phyloP scores from a whole-genome alignment of 2,113 vertebrate species.

The Antechinus stuartii region DNA sequence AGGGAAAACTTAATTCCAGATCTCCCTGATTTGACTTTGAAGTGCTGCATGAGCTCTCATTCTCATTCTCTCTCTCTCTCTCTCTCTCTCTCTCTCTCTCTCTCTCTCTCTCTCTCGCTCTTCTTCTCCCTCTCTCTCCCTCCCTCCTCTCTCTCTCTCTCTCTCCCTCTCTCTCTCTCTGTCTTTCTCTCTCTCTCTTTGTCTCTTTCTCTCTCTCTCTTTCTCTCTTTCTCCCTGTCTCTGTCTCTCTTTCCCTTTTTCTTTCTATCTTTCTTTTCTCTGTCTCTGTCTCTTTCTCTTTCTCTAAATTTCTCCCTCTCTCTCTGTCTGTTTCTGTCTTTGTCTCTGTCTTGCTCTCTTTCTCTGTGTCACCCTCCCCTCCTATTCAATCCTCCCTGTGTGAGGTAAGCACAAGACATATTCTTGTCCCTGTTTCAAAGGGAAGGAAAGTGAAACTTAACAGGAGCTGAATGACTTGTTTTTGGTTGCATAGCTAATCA shows the following conservation, averaged over 20 bases:
- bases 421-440: background rate
- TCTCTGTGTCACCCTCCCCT: background rate
- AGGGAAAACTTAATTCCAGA: background rate
- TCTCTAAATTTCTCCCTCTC: too few relatives aligned
- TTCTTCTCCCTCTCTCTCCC: background rate
- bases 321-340: too few relatives aligned
- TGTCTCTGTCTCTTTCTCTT: too few relatives aligned
- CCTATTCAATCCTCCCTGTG: background rate
- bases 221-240: background rate
- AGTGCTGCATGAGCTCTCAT: too few relatives aligned
- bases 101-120: too few relatives aligned
- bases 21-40: background rate
- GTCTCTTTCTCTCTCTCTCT: background rate
- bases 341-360: too few relatives aligned
- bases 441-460: background rate
- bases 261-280: too few relatives aligned
- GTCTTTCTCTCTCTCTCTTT: too few relatives aligned
- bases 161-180: too few relatives aligned
- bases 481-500: background rate
- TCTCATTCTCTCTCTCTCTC: too few relatives aligned
- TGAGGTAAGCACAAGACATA: background rate
- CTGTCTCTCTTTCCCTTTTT: too few relatives aligned
- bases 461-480: background rate
- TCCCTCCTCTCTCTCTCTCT: too few relatives aligned
- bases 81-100: background rate